A percentile compares a stretch with the other conserved stretches of the same genome.
These are phyloP conservation scores for Microtus montanus DNA, from an alignment of 2,113 vertebrate species.

Conservation along the genomic window DNA sequence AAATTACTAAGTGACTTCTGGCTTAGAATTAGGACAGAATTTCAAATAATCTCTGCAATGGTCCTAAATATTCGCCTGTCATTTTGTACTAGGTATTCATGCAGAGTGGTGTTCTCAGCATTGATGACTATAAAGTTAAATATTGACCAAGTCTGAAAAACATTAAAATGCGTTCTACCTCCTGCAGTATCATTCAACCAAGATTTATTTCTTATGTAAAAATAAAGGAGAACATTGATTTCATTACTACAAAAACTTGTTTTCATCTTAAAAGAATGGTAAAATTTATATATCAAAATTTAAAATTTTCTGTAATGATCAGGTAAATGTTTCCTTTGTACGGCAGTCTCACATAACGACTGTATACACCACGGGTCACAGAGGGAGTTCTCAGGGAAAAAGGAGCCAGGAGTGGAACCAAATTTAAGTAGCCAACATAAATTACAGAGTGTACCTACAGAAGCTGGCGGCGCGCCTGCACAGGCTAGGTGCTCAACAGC, in stretches of 20 bases:
- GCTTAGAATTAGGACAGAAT: neutral
- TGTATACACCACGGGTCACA: neutral
- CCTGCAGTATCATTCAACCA: neutral
- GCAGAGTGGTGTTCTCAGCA: neutral
- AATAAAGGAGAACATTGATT: neutral
- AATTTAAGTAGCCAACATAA: neutral
- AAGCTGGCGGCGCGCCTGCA: conserved; percentile 34
- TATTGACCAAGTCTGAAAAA: neutral
- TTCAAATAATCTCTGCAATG: neutral
- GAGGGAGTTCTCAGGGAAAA: neutral
- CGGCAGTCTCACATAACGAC: neutral
- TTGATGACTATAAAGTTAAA: neutral
- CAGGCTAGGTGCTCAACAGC: neutral
- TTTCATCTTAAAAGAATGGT: neutral
- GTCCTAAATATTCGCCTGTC: neutral
- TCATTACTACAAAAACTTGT: neutral
- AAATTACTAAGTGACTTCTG: neutral
- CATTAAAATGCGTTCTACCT: neutral
- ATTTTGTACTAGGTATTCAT: neutral
- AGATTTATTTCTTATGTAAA: neutral
- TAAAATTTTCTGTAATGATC: neutral
- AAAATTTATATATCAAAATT: neutral
- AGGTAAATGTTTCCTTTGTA: neutral
- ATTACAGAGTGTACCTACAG: neutral
- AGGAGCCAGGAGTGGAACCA: too few relatives aligned